These are phyloP conservation scores for Invenusta paracnida DNA, from an alignment of 2,888 invertebrate species.

Conservation along the genomic window DNA sequence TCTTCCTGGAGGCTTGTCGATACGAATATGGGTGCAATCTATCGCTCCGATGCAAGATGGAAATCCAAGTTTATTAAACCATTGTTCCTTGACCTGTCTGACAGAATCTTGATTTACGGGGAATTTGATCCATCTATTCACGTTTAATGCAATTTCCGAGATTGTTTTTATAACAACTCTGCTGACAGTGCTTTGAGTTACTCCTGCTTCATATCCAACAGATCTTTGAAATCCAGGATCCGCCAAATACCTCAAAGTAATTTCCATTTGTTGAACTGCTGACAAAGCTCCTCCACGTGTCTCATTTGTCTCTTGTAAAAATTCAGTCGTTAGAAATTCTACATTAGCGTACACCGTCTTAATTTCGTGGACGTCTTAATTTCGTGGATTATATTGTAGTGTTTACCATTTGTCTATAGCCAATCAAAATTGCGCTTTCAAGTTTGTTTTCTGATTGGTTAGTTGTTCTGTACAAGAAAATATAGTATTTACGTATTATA, in stretches of 20 bases:
- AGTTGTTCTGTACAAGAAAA: too few relatives aligned
- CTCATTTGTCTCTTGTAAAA: not conserved
- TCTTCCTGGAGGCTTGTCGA: not conserved
- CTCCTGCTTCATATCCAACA: not conserved
- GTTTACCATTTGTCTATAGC: too few relatives aligned
- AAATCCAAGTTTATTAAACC: not conserved
- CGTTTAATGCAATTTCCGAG: not conserved
- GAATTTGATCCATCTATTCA: not conserved
- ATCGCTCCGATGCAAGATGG: too few relatives aligned
- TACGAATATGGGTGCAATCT: too few relatives aligned
- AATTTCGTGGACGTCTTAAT: too few relatives aligned
- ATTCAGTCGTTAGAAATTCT: not conserved
- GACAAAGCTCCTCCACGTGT: not conserved
- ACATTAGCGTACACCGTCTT: too few relatives aligned
- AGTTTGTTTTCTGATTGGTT: too few relatives aligned
- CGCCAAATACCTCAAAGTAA: not conserved
- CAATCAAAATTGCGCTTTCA: too few relatives aligned
- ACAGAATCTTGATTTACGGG: not conserved
- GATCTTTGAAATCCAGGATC: not conserved
- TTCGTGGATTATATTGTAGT: too few relatives aligned
- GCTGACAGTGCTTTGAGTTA: not conserved
- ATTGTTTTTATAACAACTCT: not conserved
- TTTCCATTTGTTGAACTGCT: not conserved
- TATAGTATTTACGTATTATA: too few relatives aligned
- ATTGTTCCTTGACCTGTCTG: not conserved